Evolutionary conservation across 2,113 vertebrate genomes (phyloP).

Genomic region (Ancistrus triradiatus): DNA sequence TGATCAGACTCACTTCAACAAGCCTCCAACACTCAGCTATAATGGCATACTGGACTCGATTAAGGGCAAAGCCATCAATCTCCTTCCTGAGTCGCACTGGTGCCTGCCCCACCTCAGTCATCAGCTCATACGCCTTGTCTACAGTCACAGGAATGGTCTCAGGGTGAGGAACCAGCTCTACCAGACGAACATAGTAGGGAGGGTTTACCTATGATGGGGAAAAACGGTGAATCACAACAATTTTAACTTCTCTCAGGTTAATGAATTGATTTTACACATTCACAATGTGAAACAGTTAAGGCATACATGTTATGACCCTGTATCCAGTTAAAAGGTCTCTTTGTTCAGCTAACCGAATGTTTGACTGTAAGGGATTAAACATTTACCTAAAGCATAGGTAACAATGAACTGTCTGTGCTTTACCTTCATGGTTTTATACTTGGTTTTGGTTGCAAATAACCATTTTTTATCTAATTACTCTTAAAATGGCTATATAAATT

Average conservation of each 20-base stretch:
- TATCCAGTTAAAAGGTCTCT: background rate
- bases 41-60: conserved; percentile 89
- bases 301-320: background rate
- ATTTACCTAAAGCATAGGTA: conserved; percentile 32
- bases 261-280: background rate
- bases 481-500: background rate
- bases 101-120: conserved; percentile 85
- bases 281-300: background rate
- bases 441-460: background rate
- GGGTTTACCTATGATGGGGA: conserved; percentile 83
- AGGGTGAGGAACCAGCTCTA: conserved; percentile 94
- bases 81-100: conserved; percentile 83
- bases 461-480: background rate
- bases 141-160: conserved; percentile 73
- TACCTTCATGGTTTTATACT: background rate
- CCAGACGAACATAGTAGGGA: conserved; percentile 86
- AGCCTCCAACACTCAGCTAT: conserved; percentile 94
- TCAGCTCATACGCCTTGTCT: conserved; percentile 76
- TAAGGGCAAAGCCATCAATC: conserved; percentile 86
- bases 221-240: background rate
- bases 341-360: background rate
- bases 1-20: conserved; percentile 73
- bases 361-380: conserved; percentile 34
- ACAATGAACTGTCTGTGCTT: no score
- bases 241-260: no score